A percentile compares a stretch with the other conserved stretches of the same genome.
These are phyloP conservation scores for Cerastoderma edule DNA, from an alignment of 2,888 invertebrate genomes.

Conservation along the genomic window DNA sequence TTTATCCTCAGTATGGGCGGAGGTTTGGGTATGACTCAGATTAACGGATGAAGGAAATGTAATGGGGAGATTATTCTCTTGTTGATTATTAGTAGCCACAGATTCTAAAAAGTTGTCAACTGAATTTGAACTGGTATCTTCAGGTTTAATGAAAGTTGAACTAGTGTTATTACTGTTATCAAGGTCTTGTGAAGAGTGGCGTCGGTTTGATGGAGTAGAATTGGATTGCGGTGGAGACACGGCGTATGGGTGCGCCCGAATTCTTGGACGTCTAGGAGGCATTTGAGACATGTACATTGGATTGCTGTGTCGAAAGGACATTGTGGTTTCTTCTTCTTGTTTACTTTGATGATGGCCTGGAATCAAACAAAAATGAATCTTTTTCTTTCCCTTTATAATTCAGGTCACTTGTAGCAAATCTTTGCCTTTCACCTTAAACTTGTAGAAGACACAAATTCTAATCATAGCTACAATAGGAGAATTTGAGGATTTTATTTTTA, in stretches of 20 bases:
- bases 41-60: not conserved
- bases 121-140: slow-evolving; percentile 13
- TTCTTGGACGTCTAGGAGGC: slow-evolving; percentile 13
- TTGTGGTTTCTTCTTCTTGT: not conserved
- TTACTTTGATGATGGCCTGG: slow-evolving; percentile 17
- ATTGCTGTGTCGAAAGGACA: not conserved
- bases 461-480: no score
- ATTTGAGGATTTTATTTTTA: no score
- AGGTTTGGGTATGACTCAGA: slow-evolving; percentile 24
- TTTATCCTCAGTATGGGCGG: slow-evolving; percentile 25
- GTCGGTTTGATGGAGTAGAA: not conserved
- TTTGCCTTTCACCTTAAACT: no score
- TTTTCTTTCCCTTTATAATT: not conserved
- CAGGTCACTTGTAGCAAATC: no score
- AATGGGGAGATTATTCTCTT: not conserved
- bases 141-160: slow-evolving; percentile 9
- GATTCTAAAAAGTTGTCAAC: slow-evolving; percentile 32
- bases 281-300: not conserved
- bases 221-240: not conserved
- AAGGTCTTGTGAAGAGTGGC: slow-evolving; percentile 1
- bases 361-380: not conserved
- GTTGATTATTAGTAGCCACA: slow-evolving; percentile 8
- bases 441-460: no score
- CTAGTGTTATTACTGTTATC: no score
- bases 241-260: slow-evolving; percentile 18